Percentiles rank a stretch among this genome's conserved stretches.
Evolutionary conservation across 37 sponge, comb jelly and placozoan genomes (phyloP).

Genomic region (Oopsacas minuta): DNA sequence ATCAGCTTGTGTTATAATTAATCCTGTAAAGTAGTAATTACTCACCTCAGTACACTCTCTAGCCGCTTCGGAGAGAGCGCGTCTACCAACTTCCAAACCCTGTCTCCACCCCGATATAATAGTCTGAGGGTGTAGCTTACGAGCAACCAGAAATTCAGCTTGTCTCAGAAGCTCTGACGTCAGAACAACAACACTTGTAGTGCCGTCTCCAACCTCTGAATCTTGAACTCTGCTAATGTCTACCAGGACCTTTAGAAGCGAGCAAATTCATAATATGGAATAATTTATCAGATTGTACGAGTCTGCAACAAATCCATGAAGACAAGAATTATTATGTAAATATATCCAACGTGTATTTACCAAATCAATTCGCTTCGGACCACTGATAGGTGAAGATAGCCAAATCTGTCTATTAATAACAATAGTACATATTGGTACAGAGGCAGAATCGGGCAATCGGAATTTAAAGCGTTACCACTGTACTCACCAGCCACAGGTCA

Average conservation of each 20-base stretch:
- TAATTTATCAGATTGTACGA: background rate
- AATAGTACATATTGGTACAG: too few relatives aligned
- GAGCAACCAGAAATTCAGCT: slow-evolving; percentile 65
- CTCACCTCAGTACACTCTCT: slow-evolving; percentile 49
- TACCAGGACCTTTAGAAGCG: background rate
- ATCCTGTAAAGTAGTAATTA: too few relatives aligned
- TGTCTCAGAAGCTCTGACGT: slow-evolving; percentile 94
- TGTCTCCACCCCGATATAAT: slow-evolving; percentile 89
- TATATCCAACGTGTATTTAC: slow-evolving; percentile 75
- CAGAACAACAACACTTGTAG: slow-evolving; percentile 93
- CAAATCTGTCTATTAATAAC: slow-evolving; percentile 95
- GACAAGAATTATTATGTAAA: slow-evolving; percentile 40
- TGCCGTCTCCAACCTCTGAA: slow-evolving; percentile 96
- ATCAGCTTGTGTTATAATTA: too few relatives aligned
- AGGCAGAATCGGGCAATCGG: too few relatives aligned
- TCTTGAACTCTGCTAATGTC: slow-evolving; percentile 95
- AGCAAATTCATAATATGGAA: too few relatives aligned
- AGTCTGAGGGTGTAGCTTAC: slow-evolving; percentile 89
- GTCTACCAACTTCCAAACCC: slow-evolving; percentile 53
- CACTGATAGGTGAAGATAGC: slow-evolving; percentile 49
- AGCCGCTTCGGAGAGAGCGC: slow-evolving; percentile 60
- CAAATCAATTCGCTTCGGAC: slow-evolving; percentile 78
- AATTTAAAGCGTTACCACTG: too few relatives aligned
- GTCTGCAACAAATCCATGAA: slow-evolving; percentile 82
- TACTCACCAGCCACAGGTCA: too few relatives aligned